These are phyloP conservation scores for Thera obeliscata DNA, from an alignment of 2,888 invertebrate species.

Conservation along the genomic window DNA sequence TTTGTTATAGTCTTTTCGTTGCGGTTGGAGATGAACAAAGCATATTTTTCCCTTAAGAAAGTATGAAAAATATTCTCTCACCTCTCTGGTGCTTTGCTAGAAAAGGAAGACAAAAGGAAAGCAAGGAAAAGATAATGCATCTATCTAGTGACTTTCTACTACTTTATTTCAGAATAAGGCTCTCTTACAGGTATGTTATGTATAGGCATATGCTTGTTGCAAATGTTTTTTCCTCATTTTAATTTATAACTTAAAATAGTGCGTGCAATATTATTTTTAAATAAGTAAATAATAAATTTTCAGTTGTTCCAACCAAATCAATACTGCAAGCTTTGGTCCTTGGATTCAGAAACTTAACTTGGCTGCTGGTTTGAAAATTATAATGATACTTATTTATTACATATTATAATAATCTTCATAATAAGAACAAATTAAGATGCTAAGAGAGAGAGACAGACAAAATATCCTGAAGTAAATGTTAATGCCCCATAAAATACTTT, in stretches of 20 bases:
- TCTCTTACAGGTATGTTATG: too few species aligned
- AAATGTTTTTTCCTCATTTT: too few species aligned
- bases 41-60: neutral
- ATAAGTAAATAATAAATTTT: too few species aligned
- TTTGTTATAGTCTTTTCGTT: conserved; percentile 23
- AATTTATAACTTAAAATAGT: too few species aligned
- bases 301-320: neutral
- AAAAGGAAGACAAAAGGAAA: neutral
- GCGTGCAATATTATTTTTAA: too few species aligned
- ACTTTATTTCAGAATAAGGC: too few species aligned
- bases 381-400: conserved; percentile 39
- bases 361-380: conserved; percentile 33
- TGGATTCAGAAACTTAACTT: conserved; percentile 6
- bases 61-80: neutral
- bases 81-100: neutral
- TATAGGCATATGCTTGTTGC: too few species aligned
- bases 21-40: conserved; percentile 9
- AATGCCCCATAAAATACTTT: neutral
- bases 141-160: too few species aligned
- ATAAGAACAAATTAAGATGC: too few species aligned
- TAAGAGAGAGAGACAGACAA: neutral
- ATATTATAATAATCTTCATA: too few species aligned
- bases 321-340: neutral
- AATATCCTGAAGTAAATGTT: conserved; percentile 33
- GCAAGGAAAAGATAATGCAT: too few species aligned